Evolutionary conservation across 2,113 vertebrate genomes (phyloP), one percentile per base, ranked within the genome.

Genomic region (Dicrurus megarhynchus): DNA sequence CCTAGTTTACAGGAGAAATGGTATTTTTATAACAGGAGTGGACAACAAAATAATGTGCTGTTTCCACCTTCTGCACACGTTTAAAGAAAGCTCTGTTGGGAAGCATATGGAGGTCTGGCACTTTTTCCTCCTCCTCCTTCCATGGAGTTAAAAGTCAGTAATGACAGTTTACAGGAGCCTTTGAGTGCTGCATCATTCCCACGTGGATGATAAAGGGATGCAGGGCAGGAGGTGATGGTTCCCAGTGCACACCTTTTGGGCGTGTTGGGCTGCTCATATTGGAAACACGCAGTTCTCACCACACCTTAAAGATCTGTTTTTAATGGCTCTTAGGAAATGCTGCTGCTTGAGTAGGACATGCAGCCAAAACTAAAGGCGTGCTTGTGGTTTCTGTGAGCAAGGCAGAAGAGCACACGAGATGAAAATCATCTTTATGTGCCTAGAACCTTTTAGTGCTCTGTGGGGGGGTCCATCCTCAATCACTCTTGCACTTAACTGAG

Each of bases 161-260:
- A 82, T 56, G 44, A 30, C 27, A 87, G 57, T 28, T 78, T n/a
- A 6, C 61, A n/a, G 32, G 18, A 71, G 49, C 65, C 33, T 73
- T 50, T 39, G 44, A 19, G 47, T 61, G 63, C 68, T 69, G 63
- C 75, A 7, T 50, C 55, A 9, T 46, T 80, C 42, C 2, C 74
- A 33, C 9, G 64, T 16, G 68, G 46, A 30, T 64, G 76, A 41
- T 53, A 11, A 19, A 61, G 53, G 41, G 88, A 39, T 73, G 42
- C 64, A 60, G 73, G 88, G 81, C 60, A 80, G 93, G 77, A 92
- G 89, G 91, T 89, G 87, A 70, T 65, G 67, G 65, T 86, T 81
- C 24, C 79, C 53, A 27, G 59, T 5, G 59, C 77, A 52, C 93
- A 93, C 92, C 92, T 96, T 88, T 24, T 92, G 96, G 96, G 96